phyloP scores from a whole-genome alignment of 1,140 invertebrate species.

The Drosophila virilis region DNA sequence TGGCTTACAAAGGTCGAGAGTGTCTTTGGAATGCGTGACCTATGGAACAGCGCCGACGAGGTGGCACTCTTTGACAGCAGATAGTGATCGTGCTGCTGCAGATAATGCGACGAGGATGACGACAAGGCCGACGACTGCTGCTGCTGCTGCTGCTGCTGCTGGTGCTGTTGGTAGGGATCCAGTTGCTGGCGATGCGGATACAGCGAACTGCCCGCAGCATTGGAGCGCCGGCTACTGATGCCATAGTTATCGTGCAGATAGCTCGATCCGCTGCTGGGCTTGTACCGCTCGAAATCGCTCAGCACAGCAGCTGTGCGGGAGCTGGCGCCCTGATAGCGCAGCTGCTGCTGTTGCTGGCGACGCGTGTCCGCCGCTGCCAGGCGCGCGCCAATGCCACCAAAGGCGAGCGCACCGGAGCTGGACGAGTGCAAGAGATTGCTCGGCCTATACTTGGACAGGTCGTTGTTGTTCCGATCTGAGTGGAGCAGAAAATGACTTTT shows the following conservation, averaged over 20 bases:
- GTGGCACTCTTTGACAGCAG: slow-evolving; percentile 80
- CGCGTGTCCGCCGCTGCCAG: slow-evolving; percentile 69
- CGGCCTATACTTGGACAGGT: slow-evolving; percentile 77
- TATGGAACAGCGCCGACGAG: slow-evolving; percentile 79
- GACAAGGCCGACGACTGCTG: slow-evolving; percentile 33
- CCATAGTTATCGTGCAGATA: slow-evolving; percentile 71
- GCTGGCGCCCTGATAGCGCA: slow-evolving; percentile 69
- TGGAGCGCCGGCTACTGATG: slow-evolving; percentile 53
- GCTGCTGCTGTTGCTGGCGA: slow-evolving; percentile 55
- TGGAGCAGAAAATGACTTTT: slow-evolving; percentile 69
- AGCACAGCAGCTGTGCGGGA: slow-evolving; percentile 79
- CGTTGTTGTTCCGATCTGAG: slow-evolving; percentile 73
- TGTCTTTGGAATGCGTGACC: slow-evolving; percentile 84
- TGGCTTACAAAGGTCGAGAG: slow-evolving; percentile 84
- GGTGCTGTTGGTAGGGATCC: slow-evolving; percentile 58
- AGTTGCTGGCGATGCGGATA: slow-evolving; percentile 62
- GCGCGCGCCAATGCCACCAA: slow-evolving; percentile 78
- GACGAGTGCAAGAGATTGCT: slow-evolving; percentile 75
- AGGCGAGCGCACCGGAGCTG: slow-evolving; percentile 76
- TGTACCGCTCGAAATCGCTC: slow-evolving; percentile 73
- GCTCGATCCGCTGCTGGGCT: slow-evolving; percentile 48
- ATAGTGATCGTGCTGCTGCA: slow-evolving; percentile 75
- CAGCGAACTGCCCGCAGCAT: slow-evolving; percentile 50
- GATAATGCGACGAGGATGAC: slow-evolving; percentile 60
- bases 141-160: slow-evolving; percentile 45